These are phyloP conservation scores for Pomatostomus ruficeps DNA, from an alignment of 2,113 vertebrate genomes.

Conservation along the genomic window DNA sequence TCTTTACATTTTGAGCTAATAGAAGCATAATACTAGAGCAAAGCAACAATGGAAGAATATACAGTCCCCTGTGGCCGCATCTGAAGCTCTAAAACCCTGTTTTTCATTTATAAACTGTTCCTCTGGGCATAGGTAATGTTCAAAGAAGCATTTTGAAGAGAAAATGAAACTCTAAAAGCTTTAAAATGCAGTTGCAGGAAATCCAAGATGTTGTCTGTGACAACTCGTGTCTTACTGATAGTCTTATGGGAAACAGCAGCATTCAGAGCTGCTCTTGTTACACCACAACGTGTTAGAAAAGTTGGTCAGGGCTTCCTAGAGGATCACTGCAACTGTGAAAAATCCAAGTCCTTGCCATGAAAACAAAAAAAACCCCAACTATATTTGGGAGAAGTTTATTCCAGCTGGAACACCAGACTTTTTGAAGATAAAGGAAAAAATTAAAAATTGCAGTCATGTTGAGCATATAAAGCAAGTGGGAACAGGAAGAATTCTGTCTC, in stretches of 20 bases:
- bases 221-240: background rate
- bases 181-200: slow-evolving; percentile 39
- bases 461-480: background rate
- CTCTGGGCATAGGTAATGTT: slow-evolving; percentile 53
- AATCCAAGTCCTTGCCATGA: background rate
- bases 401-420: background rate
- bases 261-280: background rate
- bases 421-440: background rate
- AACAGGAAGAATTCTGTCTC: background rate
- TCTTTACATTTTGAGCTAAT: slow-evolving; percentile 46
- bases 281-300: background rate
- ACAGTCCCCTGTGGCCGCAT: slow-evolving; percentile 39
- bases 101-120: slow-evolving; percentile 60
- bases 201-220: slow-evolving; percentile 27
- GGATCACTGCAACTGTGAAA: background rate
- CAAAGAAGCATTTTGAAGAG: slow-evolving; percentile 50
- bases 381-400: background rate
- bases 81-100: slow-evolving; percentile 46
- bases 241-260: background rate
- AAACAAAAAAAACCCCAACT: background rate
- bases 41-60: slow-evolving; percentile 32
- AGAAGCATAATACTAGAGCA: slow-evolving; percentile 30
- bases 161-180: slow-evolving; percentile 58
- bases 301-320: background rate
- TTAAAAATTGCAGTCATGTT: accelerated